Conservation (phyloP, 2,113 vertebrate species). For the Genyomyrus donnyi region DNA sequence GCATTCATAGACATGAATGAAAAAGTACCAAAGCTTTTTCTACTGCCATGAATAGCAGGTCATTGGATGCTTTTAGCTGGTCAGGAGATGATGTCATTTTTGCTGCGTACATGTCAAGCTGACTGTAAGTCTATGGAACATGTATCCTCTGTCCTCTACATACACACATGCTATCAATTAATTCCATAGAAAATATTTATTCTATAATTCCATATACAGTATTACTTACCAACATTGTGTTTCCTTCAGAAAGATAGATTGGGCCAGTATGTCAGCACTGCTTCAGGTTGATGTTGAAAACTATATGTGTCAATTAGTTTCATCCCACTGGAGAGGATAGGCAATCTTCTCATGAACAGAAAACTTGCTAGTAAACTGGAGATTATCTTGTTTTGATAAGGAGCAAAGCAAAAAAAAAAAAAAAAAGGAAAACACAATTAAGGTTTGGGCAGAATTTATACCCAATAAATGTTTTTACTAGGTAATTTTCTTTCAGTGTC, state of each 20-base stretch:
- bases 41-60: background rate
- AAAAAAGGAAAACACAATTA: background rate
- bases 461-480: background rate
- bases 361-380: background rate
- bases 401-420: background rate
- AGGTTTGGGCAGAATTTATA: background rate
- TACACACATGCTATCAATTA: background rate
- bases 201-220: no score
- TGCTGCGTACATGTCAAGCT: background rate
- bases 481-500: background rate
- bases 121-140: background rate
- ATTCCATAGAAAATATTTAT: no score
- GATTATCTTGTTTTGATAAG: background rate
- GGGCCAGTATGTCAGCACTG: background rate
- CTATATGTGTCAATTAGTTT: background rate
- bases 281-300: background rate
- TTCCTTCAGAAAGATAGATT: background rate
- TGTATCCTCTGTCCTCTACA: background rate
- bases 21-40: background rate
- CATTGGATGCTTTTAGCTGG: background rate
- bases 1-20: background rate
- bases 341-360: background rate
- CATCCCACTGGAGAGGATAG: background rate
- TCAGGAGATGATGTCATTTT: background rate
- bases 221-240: background rate